These are phyloP conservation scores for Laticauda laticaudata DNA, from an alignment of 2,113 vertebrate genomes.

Conservation along the genomic window DNA sequence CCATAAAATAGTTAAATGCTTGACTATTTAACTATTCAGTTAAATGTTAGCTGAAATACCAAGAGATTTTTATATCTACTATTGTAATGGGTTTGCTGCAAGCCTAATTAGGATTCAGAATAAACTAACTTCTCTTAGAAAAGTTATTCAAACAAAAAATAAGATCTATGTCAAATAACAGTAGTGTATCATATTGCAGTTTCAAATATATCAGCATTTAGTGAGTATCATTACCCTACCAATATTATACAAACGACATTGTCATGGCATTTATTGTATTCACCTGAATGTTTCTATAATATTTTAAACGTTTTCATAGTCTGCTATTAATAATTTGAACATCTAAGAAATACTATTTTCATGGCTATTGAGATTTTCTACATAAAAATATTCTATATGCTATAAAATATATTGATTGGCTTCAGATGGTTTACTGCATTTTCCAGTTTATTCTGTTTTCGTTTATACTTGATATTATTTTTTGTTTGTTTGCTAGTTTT, in stretches of 20 bases:
- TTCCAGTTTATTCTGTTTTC: neutral
- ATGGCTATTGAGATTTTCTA: neutral
- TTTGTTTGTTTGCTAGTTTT: neutral
- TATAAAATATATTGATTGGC: neutral
- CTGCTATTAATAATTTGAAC: neutral
- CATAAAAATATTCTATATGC: neutral
- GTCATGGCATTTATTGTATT: neutral
- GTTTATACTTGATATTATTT: conserved; percentile 2
- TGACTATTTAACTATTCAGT: no score
- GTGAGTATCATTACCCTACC: neutral
- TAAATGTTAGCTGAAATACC: neutral
- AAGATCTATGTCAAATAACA: neutral
- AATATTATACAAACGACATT: neutral
- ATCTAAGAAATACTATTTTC: neutral
- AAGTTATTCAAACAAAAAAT: neutral
- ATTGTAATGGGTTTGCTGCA: neutral
- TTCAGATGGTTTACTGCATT: neutral
- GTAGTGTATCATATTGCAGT: neutral
- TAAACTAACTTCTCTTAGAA: neutral
- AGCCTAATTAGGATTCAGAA: neutral
- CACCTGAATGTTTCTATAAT: neutral
- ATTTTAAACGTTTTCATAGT: neutral
- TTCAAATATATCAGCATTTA: neutral
- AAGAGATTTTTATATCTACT: neutral
- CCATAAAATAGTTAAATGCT: neutral